phyloP scores from a whole-genome alignment of 2,888 invertebrate species.

The Luperina nickerlii region DNA sequence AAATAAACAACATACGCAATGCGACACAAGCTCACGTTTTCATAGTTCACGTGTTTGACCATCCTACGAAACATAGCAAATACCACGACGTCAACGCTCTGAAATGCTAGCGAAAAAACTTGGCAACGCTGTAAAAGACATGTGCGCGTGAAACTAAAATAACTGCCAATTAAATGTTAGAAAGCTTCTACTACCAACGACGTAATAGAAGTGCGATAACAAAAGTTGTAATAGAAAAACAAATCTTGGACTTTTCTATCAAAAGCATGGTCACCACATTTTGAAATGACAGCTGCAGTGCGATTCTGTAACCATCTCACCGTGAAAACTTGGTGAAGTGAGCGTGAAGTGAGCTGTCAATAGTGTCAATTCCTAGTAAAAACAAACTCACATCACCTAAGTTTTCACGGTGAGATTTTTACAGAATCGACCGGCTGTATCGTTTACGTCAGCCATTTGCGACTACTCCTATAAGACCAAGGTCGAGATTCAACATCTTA shows the following conservation, averaged over 20 bases:
- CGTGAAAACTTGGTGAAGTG: too few relatives aligned
- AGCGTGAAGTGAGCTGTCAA: too few relatives aligned
- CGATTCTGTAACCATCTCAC: too few relatives aligned
- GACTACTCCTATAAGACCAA: slow-evolving; percentile 11
- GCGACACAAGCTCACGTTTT: slow-evolving; percentile 28
- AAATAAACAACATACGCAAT: slow-evolving; percentile 24
- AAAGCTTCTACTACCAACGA: slow-evolving; percentile 12
- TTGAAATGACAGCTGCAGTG: background rate
- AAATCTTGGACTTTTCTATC: background rate
- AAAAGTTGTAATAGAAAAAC: background rate
- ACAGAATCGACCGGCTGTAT: too few relatives aligned
- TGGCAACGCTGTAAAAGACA: slow-evolving; percentile 53
- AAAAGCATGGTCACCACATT: background rate
- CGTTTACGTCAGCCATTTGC: too few relatives aligned
- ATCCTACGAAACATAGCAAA: slow-evolving; percentile 27
- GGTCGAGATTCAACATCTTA: slow-evolving; percentile 24
- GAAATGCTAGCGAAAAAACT: slow-evolving; percentile 44
- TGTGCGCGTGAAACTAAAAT: slow-evolving; percentile 56
- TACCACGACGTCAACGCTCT: slow-evolving; percentile 18
- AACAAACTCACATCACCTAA: too few relatives aligned
- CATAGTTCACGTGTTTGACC: slow-evolving; percentile 39
- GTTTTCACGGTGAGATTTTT: too few relatives aligned
- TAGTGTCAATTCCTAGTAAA: too few relatives aligned
- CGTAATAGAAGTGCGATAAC: background rate
- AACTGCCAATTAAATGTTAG: slow-evolving; percentile 10